These are phyloP conservation scores for Tetrax tetrax DNA, from an alignment of 2,113 vertebrate species.

Conservation along the genomic window DNA sequence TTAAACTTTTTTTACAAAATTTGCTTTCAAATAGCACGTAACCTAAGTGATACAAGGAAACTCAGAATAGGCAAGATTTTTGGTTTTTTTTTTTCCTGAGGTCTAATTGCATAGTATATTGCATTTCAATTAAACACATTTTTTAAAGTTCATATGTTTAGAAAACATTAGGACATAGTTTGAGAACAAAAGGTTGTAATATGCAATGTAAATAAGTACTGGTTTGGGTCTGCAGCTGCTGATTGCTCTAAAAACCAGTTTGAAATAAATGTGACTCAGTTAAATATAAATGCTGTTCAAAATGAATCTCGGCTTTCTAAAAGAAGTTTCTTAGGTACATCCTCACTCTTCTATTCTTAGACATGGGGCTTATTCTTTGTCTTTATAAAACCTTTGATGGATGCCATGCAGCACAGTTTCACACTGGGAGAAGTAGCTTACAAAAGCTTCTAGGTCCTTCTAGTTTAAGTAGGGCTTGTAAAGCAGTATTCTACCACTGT, in stretches of 20 bases:
- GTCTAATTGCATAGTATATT: background rate
- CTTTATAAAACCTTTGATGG: background rate
- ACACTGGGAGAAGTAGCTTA: background rate
- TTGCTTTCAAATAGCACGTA: background rate
- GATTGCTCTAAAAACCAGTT: background rate
- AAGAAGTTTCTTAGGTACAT: background rate
- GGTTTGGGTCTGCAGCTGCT: background rate
- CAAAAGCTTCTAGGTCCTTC: background rate
- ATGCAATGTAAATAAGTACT: background rate
- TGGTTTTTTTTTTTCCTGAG: background rate
- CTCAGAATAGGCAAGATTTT: background rate
- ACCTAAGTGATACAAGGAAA: background rate
- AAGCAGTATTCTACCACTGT: background rate
- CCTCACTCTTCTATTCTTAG: background rate
- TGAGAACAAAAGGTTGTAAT: background rate
- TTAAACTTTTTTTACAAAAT: background rate
- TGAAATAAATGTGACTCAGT: background rate
- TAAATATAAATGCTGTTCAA: background rate
- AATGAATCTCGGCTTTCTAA: background rate
- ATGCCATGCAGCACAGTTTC: background rate
- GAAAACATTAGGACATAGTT: background rate
- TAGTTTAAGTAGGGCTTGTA: background rate
- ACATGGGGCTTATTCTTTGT: background rate
- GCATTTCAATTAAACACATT: background rate
- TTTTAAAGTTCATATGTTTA: background rate